Evolutionary conservation across 2,797 vertebrate species (phyloP).

Genomic region (Urophycis tenuis): DNA sequence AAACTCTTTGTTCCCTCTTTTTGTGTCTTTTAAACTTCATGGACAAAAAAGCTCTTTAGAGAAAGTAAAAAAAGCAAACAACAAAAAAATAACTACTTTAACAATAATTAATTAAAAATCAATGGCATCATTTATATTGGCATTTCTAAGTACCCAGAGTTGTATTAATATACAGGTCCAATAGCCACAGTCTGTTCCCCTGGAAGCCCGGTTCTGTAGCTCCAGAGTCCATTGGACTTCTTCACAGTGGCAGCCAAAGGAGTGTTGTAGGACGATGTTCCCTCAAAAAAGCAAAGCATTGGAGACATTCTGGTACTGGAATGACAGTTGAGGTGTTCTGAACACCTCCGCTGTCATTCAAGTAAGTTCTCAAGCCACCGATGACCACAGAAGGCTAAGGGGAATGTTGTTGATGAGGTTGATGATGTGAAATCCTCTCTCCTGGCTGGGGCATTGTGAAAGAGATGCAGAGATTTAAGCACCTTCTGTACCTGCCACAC

Average conservation of each 20-base stretch:
- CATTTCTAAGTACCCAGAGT: no score
- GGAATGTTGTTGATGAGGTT: neutral
- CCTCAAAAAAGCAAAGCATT: no score
- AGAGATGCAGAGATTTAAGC: slow-evolving; percentile 17
- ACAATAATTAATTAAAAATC: no score
- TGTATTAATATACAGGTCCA: neutral
- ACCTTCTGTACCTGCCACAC: slow-evolving; percentile 16
- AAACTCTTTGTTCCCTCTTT: neutral
- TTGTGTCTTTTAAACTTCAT: neutral
- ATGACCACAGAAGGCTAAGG: neutral
- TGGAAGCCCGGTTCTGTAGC: neutral
- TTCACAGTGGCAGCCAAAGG: neutral
- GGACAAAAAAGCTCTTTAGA: neutral
- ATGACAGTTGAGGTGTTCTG: neutral
- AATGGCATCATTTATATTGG: no score
- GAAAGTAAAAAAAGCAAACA: neutral
- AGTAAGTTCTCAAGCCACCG: slow-evolving; percentile 20
- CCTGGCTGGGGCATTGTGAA: slow-evolving; percentile 9
- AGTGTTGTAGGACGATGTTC: no score
- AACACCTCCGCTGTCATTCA: no score
- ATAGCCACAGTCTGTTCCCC: neutral
- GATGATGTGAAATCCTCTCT: neutral
- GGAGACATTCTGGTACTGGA: no score
- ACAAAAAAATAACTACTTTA: neutral
- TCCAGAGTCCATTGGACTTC: neutral